Evolutionary conservation across 1,140 invertebrate species (phyloP).

Genomic region (Babylonia areolata): DNA sequence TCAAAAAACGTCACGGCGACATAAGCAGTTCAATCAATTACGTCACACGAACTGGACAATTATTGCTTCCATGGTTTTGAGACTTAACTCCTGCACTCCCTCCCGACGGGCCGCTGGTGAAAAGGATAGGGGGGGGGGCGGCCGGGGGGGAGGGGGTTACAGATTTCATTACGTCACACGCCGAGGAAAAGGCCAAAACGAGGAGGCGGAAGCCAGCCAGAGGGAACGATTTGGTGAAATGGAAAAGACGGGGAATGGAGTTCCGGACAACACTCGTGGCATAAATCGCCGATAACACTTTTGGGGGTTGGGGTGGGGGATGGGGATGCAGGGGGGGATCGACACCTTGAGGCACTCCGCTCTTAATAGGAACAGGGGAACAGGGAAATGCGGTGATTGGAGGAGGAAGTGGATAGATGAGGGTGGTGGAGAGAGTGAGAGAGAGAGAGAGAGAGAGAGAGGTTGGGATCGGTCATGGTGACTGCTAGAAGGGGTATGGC

Average conservation of each 20-base stretch:
- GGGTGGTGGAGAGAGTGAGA: neutral
- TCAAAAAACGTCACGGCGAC: no score
- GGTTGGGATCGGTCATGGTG: neutral
- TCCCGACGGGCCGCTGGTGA: no score
- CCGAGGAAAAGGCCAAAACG: neutral
- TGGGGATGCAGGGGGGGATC: neutral
- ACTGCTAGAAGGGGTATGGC: neutral
- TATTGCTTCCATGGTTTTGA: no score
- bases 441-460: neutral
- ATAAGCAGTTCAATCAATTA: no score
- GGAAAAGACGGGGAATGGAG: constrained; percentile 7
- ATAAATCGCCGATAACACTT: neutral
- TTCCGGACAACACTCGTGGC: neutral
- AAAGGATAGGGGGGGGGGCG: neutral
- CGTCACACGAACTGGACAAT: no score
- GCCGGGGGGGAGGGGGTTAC: no score
- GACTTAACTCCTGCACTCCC: no score
- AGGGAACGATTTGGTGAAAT: neutral
- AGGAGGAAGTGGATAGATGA: no score
- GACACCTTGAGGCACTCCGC: neutral
- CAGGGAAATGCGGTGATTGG: no score
- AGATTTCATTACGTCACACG: neutral
- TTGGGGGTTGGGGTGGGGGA: neutral
- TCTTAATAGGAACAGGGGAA: neutral
- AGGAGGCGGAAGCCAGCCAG: neutral